These are phyloP conservation scores for Zaprionus africanus DNA, from an alignment of 1,140 invertebrate genomes.

Conservation along the genomic window DNA sequence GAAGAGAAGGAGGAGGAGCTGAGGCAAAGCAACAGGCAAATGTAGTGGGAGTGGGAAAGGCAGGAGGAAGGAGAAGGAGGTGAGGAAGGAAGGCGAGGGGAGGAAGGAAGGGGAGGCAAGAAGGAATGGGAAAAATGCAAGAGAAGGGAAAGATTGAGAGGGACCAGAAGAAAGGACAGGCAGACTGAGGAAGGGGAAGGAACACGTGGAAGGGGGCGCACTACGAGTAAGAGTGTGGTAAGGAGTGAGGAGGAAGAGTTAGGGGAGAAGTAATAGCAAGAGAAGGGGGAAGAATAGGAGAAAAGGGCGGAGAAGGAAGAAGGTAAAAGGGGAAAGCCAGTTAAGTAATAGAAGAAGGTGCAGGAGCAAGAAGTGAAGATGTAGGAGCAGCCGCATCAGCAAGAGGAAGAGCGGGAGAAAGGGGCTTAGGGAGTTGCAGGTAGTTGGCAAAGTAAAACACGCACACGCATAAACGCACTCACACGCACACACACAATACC, in stretches of 20 bases:
- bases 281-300: too few species aligned
- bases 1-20: not conserved
- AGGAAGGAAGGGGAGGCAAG: not conserved
- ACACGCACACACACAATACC: conserved; percentile 11
- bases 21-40: not conserved
- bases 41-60: not conserved
- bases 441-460: not conserved
- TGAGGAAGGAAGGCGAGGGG: not conserved
- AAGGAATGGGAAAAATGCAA: too few species aligned
- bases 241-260: not conserved
- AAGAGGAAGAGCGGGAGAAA: not conserved
- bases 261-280: not conserved
- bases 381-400: too few species aligned
- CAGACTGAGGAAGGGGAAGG: too few species aligned
- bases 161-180: too few species aligned
- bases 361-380: too few species aligned
- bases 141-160: not conserved
- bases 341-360: too few species aligned
- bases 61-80: not conserved
- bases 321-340: too few species aligned
- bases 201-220: not conserved
- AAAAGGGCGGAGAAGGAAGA: too few species aligned
- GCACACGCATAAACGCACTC: not conserved
- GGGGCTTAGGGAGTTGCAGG: not conserved
- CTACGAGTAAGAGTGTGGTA: not conserved